A percentile compares a stretch with the other conserved stretches of the same genome.
Conservation (phyloP, 2,888 invertebrate genomes). For the Temnothorax ravouxi region DNA sequence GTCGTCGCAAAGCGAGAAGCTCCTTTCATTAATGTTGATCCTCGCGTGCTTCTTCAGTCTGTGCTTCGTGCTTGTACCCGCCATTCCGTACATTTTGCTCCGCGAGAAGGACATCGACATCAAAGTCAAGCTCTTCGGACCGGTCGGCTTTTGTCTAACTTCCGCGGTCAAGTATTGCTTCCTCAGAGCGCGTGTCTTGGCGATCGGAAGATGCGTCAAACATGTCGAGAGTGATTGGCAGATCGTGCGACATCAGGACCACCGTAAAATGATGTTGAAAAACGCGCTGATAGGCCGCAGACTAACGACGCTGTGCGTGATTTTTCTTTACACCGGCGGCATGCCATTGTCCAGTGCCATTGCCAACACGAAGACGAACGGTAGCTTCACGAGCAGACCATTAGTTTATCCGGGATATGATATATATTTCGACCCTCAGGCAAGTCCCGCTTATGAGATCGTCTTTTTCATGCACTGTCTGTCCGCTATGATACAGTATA, state of each 20-base stretch:
- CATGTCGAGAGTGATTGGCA: conserved; percentile 76
- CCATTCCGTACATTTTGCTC: conserved; percentile 65
- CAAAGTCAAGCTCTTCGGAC: conserved; percentile 70
- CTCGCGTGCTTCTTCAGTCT: conserved; percentile 20
- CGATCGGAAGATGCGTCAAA: conserved; percentile 69
- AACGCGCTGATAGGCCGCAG: conserved; percentile 69
- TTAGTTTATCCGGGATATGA: conserved; percentile 71
- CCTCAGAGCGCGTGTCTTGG: conserved; percentile 56
- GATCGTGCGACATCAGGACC: conserved; percentile 17
- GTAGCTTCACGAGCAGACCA: conserved; percentile 66
- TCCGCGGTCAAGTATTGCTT: conserved; percentile 69
- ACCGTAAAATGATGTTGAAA: conserved; percentile 70
- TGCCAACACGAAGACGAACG: conserved; percentile 1
- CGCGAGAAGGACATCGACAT: conserved; percentile 62
- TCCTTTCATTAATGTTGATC: conserved; percentile 23
- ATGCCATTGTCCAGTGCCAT: conserved; percentile 43
- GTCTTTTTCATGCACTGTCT: conserved; percentile 70
- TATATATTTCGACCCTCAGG: conserved; percentile 61
- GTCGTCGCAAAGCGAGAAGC: conserved; percentile 3
- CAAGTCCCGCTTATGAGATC: conserved; percentile 74
- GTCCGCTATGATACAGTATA: conserved; percentile 62
- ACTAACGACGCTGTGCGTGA: conserved; percentile 63
- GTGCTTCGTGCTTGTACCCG: conserved; percentile 34
- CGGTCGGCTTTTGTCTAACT: conserved; percentile 64
- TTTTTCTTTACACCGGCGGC: conserved; percentile 65